Base-by-base conservation (phyloP, 2,797 vertebrate genomes). In the Clamator glandarius region DNA sequence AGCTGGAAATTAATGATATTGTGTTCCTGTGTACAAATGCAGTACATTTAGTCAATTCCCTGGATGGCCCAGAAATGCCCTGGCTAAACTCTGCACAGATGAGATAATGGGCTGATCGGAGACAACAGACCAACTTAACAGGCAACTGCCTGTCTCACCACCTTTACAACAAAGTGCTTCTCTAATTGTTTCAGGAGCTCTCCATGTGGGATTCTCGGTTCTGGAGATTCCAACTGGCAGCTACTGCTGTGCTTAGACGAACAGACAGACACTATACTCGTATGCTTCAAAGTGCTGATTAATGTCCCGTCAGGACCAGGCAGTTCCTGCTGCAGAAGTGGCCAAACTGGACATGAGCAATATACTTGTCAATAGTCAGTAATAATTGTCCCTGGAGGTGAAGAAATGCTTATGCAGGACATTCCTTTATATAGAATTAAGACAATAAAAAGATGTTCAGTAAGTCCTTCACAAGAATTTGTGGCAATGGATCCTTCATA, bases 221-320 rank as follows among this genome's bases (percentile, higher is more conserved):
- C 64, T 70, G 64, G 26, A 91, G 77, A 89, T 42, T 82, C 91
- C 72, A 93, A 62, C 73, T 91, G 84, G 77, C 91, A 90, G 61
- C 62, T 90, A 73, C 77, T 87, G 84, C 70, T 93, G 69, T 78
- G 81, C 58, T 64, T 50, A 77, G 50, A 84, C 69, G 74, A 82
- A 58, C 66, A 35, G 26, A 81, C 58, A 93, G 81, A 57, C 36
- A 50, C 11, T 61, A 39, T 39, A 74, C 78, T 69, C 62, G 39
- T 41, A n/a, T 33, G 46, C 61, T 80, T 85, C 68, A 67, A 63
- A 83, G 57, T 26, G 33, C 68, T 83, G 83, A 80, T 85, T 83
- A 83, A 55, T 39, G 70, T 33, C 82, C 83, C 35, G 42, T 52
- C 33, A 69, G 68, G n/a, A 85, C 51, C 48, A 9, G 29, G 35